Evolutionary conservation across 23 tunicate species (phyloP).

Genomic region (Diplosoma virens): DNA sequence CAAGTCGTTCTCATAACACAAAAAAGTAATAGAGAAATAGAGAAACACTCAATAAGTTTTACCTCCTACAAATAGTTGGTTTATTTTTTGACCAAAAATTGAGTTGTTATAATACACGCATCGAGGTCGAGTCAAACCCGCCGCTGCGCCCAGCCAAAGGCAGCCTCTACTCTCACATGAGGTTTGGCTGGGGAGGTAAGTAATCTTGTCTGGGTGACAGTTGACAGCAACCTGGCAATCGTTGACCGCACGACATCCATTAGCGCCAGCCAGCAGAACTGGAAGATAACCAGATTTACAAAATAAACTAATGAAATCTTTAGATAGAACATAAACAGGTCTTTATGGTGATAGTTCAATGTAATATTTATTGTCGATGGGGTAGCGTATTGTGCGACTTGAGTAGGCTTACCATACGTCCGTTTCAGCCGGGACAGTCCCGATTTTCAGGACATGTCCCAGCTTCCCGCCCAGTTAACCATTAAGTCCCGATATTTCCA

Average conservation of each 20-base stretch:
- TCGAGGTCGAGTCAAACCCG: constrained; percentile 16
- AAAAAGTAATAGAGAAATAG: too few species aligned
- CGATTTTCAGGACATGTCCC: too few species aligned
- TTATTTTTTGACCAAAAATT: not conserved
- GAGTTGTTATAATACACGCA: constrained; percentile 52
- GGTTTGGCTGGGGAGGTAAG: constrained; percentile 32
- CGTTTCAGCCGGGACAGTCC: too few species aligned
- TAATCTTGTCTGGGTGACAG: constrained; percentile 51
- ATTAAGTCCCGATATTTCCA: too few species aligned
- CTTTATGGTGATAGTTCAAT: too few species aligned
- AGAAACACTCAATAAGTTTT: not conserved
- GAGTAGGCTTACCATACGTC: too few species aligned
- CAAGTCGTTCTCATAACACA: too few species aligned
- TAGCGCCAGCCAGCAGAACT: constrained; percentile 27
- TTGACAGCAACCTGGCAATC: constrained; percentile 38
- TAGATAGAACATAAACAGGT: not conserved
- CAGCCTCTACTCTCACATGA: constrained; percentile 55
- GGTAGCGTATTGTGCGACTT: too few species aligned
- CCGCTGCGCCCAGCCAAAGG: constrained; percentile 30
- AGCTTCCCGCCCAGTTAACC: too few species aligned
- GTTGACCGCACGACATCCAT: constrained; percentile 6
- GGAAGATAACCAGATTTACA: too few species aligned
- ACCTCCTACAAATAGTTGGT: constrained; percentile 10
- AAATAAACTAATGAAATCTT: not conserved
- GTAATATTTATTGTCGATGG: too few species aligned